These are phyloP conservation scores for Eriocheir sinensis DNA, from an alignment of 1,140 invertebrate species.

Conservation along the genomic window DNA sequence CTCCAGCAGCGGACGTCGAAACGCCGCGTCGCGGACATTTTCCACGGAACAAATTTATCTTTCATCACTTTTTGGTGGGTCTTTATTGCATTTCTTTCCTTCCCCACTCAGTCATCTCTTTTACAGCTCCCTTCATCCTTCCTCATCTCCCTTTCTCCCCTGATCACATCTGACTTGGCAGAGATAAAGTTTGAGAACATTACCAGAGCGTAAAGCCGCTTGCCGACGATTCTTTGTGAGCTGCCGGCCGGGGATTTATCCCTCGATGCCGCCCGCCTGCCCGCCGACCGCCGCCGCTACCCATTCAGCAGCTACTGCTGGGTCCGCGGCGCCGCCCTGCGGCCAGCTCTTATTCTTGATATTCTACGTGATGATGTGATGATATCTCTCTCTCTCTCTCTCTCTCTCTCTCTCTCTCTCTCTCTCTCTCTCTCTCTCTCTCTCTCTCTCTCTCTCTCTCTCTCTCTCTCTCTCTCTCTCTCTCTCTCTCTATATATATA, in stretches of 20 bases:
- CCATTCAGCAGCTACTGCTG: constrained; percentile 49
- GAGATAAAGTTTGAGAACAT: constrained; percentile 61
- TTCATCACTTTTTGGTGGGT: background rate
- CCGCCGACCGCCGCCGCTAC: constrained; percentile 9
- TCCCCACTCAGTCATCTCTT: constrained; percentile 23
- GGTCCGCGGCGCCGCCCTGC: background rate
- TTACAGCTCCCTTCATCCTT: constrained; percentile 34
- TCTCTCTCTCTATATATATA: no score
- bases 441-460: no score
- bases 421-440: no score
- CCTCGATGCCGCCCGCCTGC: constrained; percentile 1
- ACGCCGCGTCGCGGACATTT: background rate
- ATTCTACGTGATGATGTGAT: background rate
- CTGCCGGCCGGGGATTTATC: constrained; percentile 46
- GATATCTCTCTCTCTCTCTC: background rate
- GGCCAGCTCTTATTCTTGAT: background rate
- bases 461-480: background rate
- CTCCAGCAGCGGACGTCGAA: background rate
- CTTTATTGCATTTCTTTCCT: background rate
- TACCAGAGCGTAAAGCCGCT: constrained; percentile 60
- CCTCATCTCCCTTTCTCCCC: constrained; percentile 26
- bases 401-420: no score
- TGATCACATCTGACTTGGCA: constrained; percentile 26
- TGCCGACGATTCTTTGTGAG: constrained; percentile 55
- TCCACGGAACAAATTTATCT: background rate